Evolutionary conservation across 2,797 vertebrate species (phyloP).

Genomic region (Thripadectes ignobilis): DNA sequence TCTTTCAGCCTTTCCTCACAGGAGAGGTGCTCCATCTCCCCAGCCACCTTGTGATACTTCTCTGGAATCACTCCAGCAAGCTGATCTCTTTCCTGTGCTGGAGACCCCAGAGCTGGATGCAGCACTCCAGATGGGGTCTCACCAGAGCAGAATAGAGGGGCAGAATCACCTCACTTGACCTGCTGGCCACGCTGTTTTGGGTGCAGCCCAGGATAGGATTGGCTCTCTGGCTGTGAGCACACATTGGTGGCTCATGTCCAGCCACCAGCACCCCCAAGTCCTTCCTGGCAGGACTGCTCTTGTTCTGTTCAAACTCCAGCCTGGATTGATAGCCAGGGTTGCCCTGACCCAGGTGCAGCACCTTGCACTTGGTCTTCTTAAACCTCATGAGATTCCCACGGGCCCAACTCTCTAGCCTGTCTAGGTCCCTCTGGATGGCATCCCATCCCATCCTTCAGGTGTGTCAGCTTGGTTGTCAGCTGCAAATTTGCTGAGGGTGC

Average conservation of each 20-base stretch:
- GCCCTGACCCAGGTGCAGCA: neutral
- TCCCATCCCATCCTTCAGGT: neutral
- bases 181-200: fast-evolving
- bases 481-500: neutral
- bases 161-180: fast-evolving
- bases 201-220: neutral
- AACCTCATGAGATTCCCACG: neutral
- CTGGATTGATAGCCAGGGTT: no score
- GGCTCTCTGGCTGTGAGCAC: neutral
- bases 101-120: neutral
- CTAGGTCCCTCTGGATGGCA: neutral
- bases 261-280: neutral
- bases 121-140: neutral
- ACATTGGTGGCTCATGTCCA: neutral
- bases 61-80: fast-evolving
- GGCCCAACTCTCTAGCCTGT: neutral
- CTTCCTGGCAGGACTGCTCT: neutral
- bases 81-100: neutral
- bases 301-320: fast-evolving
- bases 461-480: neutral
- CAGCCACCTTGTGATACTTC: neutral
- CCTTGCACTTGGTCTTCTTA: neutral
- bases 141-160: neutral
- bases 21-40: neutral
- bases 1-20: neutral